phyloP scores from a whole-genome alignment of 2,113 vertebrate species.

The Cyanistes caeruleus region DNA sequence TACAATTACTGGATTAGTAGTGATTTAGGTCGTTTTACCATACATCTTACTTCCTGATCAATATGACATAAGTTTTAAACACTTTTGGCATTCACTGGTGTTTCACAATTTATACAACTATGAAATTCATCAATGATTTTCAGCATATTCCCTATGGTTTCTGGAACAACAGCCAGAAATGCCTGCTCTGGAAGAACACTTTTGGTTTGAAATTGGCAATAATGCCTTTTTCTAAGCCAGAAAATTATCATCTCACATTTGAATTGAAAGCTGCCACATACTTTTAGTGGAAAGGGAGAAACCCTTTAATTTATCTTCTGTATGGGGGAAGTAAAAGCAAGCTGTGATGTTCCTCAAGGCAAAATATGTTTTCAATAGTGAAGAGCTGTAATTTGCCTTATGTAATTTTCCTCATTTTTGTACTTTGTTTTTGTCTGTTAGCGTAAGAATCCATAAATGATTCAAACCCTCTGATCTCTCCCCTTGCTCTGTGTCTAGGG shows the following conservation, averaged over 20 bases:
- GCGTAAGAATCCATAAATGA: neutral
- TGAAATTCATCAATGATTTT: neutral
- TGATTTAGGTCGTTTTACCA: conserved; percentile 2
- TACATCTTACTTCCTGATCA: neutral
- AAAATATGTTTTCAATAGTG: neutral
- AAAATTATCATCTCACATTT: neutral
- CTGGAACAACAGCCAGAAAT: neutral
- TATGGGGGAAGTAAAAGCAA: neutral
- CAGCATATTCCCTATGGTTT: neutral
- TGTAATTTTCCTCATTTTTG: neutral
- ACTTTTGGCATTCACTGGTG: neutral
- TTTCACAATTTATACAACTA: neutral
- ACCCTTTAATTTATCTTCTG: neutral
- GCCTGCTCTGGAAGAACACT: neutral
- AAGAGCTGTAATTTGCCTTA: neutral
- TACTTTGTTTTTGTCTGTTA: neutral
- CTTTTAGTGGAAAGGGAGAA: neutral
- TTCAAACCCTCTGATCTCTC: neutral
- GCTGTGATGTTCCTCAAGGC: neutral
- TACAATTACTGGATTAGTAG: neutral
- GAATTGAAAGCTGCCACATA: neutral
- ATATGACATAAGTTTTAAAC: neutral
- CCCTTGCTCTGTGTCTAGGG: neutral
- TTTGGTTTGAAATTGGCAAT: neutral
- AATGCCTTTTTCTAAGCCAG: neutral